Conservation (phyloP, 2,113 vertebrate species). For the Carassius carassius region DNA sequence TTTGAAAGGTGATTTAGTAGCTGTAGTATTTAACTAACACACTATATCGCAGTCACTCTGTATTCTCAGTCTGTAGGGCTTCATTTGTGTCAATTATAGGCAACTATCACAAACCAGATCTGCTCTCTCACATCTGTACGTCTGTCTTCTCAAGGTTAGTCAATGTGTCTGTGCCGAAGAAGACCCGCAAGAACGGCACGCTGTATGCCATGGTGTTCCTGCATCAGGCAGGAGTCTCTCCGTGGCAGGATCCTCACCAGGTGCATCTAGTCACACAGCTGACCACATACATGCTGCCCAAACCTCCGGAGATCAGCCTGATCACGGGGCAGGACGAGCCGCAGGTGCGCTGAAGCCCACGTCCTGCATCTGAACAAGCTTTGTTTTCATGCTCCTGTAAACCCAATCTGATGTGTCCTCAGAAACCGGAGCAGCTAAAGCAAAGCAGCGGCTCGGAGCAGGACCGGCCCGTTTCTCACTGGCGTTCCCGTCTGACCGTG, state of each 20-base stretch:
- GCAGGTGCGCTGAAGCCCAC: conserved; percentile 70
- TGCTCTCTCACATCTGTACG: background rate
- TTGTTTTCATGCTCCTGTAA: background rate
- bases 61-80: background rate
- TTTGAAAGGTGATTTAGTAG: conserved; percentile 85
- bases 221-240: conserved; percentile 85
- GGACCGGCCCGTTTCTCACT: conserved; percentile 89
- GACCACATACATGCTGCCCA: conserved; percentile 95
- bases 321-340: conserved; percentile 82
- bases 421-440: conserved; percentile 77
- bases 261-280: conserved; percentile 92
- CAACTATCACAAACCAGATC: background rate
- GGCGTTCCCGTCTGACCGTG: conserved; percentile 90
- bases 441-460: conserved; percentile 63
- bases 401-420: background rate
- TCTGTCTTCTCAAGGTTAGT: conserved; percentile 76
- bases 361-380: background rate
- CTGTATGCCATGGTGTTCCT: conserved; percentile 91
- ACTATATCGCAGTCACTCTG: background rate
- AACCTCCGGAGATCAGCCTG: conserved; percentile 88
- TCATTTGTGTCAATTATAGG: background rate
- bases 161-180: conserved; percentile 94
- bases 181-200: conserved; percentile 93
- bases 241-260: conserved; percentile 89
- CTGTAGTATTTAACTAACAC: background rate